A percentile compares a stretch with the other conserved stretches of the same genome.
These are phyloP conservation scores for Styela clava DNA, from an alignment of 23 tunicate species.

Conservation along the genomic window DNA sequence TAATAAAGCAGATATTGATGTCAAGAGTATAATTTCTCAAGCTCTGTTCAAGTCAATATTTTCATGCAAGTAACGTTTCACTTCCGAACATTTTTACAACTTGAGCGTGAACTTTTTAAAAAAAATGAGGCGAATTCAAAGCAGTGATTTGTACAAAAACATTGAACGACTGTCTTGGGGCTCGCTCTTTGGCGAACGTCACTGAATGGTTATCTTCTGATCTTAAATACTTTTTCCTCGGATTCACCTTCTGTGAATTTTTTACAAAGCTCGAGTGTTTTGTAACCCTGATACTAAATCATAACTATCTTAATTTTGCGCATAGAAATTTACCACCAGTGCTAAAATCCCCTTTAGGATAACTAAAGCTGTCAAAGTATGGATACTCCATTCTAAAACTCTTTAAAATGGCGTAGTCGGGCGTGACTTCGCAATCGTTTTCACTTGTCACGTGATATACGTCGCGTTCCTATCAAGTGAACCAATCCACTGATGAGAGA, in stretches of 20 bases:
- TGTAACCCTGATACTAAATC: no score
- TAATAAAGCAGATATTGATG: no score
- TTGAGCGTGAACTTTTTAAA: no score
- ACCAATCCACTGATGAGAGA: background rate
- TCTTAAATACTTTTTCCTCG: background rate
- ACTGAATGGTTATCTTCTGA: background rate
- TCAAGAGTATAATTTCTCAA: no score
- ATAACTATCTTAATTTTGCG: no score
- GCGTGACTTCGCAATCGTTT: background rate
- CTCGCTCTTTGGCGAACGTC: background rate
- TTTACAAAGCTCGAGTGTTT: no score
- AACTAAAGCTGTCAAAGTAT: background rate
- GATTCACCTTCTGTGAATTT: no score
- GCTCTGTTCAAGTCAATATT: no score
- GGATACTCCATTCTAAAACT: background rate
- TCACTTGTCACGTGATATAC: background rate
- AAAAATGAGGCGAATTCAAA: background rate
- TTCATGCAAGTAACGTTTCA: background rate
- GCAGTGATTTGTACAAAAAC: background rate
- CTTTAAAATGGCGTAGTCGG: background rate
- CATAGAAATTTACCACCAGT: no score
- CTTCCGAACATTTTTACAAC: background rate
- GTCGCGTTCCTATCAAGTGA: background rate
- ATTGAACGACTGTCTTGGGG: background rate
- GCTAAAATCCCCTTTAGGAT: no score